Percentiles rank a stretch among this genome's conserved stretches.
phyloP scores from a whole-genome alignment of 2,888 invertebrate genomes.

The Gryllus longicercus region DNA sequence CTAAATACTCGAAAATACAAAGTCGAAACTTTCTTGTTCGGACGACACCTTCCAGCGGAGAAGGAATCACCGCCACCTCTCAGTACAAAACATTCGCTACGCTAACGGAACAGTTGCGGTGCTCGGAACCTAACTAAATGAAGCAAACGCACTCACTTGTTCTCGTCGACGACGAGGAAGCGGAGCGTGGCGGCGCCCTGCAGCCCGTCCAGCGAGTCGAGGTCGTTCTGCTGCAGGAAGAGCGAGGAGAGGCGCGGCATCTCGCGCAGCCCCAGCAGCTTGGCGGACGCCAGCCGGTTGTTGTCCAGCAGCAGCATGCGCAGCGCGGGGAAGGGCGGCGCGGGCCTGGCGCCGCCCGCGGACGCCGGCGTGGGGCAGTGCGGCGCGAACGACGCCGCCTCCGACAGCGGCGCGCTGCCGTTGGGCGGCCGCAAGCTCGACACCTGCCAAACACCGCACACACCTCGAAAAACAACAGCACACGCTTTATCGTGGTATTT shows the following conservation, averaged over 20 bases:
- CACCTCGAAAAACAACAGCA: no score
- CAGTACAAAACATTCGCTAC: no score
- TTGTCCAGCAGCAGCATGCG: neutral
- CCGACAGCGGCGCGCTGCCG: neutral
- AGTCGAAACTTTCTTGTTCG: no score
- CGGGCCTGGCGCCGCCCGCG: neutral
- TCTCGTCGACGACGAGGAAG: neutral
- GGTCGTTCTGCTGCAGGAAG: neutral
- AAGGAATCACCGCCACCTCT: no score
- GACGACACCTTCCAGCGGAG: no score
- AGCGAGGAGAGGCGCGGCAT: neutral
- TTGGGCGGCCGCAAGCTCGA: neutral
- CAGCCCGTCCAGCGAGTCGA: neutral
- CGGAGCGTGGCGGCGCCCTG: neutral
- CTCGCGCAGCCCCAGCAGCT: neutral
- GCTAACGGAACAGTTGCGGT: no score
- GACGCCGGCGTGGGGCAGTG: neutral
- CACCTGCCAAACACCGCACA: neutral
- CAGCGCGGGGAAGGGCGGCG: neutral
- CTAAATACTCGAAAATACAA: no score
- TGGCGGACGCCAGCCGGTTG: neutral
- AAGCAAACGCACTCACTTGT: neutral
- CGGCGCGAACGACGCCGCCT: neutral
- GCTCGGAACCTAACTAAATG: no score
- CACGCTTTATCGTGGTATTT: no score